Base-by-base conservation (phyloP, 1,140 invertebrate species). In the Calephelis nemesis region DNA sequence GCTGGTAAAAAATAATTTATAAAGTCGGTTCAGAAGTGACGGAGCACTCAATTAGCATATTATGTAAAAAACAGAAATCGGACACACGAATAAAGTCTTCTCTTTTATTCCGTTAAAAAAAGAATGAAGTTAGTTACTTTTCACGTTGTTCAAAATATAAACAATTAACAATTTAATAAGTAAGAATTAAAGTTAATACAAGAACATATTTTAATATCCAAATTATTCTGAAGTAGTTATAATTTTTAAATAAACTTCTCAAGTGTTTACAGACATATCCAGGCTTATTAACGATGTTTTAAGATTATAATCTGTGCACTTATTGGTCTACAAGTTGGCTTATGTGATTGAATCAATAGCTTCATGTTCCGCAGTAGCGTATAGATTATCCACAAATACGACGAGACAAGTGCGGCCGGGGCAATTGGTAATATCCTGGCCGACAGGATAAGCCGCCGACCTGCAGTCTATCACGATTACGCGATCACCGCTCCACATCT, bases 341-440 rank as follows among this genome's bases (percentile, higher is more conserved):
- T 7, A 58, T 39, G 54, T 58, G 54, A 58, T 39, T 58, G 54
- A 58, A 58, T 40, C 11, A 58, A 30, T 39, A 39, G 30, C 10
- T 12, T 30, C 54, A 7, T 5, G 54, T 58, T 40, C 54, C 30
- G 5, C 19, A 58, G 19, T 3, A 15, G 54, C 54, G 54, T 58
- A 54, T 54, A 54, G 52, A 54, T 54, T 54, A 54, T 54, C 52
- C 52, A 54, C 52, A 54, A 54, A 54, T 54, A 54, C 52, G 52
- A 13, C 50, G 50, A 54, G 50, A 54, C 50, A 54, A 54, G 50
- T 54, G 50, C 50, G 50, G 50, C 50, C 8, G 50, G 50, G 42
- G 15, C 50, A 54, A 54, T 54, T 54, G 52, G 52, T 54, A 54
- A 54, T 54, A 54, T 54, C 52, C 52, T 54, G 52, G n/a, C 52